Conservation (phyloP, 2,888 invertebrate species). For the Tetropium fuscum region DNA sequence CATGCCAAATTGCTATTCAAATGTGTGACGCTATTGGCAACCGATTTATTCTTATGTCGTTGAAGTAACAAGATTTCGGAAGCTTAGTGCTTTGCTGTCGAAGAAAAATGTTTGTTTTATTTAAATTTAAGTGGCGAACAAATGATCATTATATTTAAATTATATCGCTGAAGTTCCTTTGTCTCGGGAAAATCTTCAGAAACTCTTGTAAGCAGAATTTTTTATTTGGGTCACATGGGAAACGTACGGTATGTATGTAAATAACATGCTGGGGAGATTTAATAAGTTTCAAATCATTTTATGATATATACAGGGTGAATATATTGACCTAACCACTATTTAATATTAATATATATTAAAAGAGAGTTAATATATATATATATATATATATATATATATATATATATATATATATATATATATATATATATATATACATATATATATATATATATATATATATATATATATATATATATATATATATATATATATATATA, state of each 20-base stretch:
- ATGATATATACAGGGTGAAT: too few species aligned
- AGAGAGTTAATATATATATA: too few species aligned
- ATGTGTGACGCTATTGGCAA: conserved; percentile 66
- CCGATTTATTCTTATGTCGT: conserved; percentile 65
- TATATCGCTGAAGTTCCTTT: conserved; percentile 50
- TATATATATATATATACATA: too few species aligned
- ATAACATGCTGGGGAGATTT: too few species aligned
- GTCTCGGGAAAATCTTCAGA: conserved; percentile 36
- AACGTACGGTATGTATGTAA: conserved; percentile 49
- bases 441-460: too few species aligned
- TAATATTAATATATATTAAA: too few species aligned
- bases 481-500: too few species aligned
- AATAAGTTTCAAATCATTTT: too few species aligned
- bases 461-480: too few species aligned
- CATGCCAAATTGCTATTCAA: conserved; percentile 66
- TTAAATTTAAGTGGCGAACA: conserved; percentile 63
- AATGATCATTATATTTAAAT: conserved; percentile 62
- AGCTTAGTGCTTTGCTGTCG: conserved; percentile 58
- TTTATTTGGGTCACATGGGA: conserved; percentile 41
- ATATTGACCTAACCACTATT: too few species aligned
- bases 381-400: too few species aligned
- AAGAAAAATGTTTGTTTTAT: conserved; percentile 66
- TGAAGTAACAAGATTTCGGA: conserved; percentile 63
- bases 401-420: too few species aligned
- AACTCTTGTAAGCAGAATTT: conserved; percentile 44